Percentiles rank a stretch among this genome's conserved stretches.
phyloP scores from a whole-genome alignment of 2,113 vertebrate genomes.

The Zapornia atra region DNA sequence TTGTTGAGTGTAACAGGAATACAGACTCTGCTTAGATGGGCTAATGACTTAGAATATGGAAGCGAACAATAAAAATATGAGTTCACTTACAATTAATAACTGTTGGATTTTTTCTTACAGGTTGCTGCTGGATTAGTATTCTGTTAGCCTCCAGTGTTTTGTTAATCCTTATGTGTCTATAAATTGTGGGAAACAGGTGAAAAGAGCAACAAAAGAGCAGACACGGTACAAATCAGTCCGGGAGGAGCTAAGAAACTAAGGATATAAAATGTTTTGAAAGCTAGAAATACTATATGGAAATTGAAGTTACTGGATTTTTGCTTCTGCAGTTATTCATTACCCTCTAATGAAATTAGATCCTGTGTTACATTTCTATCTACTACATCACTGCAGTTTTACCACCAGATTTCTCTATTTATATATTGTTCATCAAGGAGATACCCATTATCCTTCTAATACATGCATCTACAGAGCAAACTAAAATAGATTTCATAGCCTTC shows the following conservation, averaged over 20 bases:
- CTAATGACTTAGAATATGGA: slow-evolving; percentile 30
- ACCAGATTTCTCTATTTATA: slow-evolving; percentile 15
- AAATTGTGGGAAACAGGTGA: slow-evolving; percentile 52
- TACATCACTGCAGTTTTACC: not conserved
- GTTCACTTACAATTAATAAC: not conserved
- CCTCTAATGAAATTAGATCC: not conserved
- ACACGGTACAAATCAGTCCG: slow-evolving; percentile 25
- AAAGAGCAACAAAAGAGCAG: slow-evolving; percentile 25
- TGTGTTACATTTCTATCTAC: not conserved
- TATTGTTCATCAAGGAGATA: not conserved
- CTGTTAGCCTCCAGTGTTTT: not conserved
- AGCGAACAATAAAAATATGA: slow-evolving; percentile 54
- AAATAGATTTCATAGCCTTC: slow-evolving; percentile 20
- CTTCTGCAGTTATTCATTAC: not conserved
- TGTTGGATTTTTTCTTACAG: not conserved
- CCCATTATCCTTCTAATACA: not conserved
- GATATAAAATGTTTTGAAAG: slow-evolving; percentile 30
- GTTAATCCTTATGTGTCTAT: slow-evolving; percentile 28
- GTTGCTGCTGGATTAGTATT: slow-evolving; percentile 2
- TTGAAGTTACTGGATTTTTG: slow-evolving; percentile 12
- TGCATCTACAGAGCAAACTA: not conserved
- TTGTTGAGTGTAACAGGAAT: slow-evolving; percentile 6
- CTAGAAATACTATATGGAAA: slow-evolving; percentile 41
- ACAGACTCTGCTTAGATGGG: not conserved
- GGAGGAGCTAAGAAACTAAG: not conserved